Percentiles rank a stretch among this genome's conserved stretches.
These are phyloP conservation scores for Lamprotornis superbus DNA, from an alignment of 2,113 vertebrate species.

Conservation along the genomic window DNA sequence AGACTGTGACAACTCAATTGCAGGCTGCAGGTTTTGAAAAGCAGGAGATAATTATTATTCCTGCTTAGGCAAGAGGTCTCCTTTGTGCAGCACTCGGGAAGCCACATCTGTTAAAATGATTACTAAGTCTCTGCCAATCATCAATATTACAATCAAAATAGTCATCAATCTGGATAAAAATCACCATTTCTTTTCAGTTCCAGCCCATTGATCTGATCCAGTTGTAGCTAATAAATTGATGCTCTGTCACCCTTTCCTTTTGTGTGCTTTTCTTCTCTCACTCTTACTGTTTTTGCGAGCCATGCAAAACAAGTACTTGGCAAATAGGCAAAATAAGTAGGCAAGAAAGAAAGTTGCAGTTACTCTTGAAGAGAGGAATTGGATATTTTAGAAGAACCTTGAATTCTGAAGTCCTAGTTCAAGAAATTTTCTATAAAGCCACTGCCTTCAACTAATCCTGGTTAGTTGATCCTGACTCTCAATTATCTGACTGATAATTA, in stretches of 20 bases:
- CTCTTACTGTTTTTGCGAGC: background rate
- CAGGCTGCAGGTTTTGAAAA: constrained; percentile 68
- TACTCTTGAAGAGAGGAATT: background rate
- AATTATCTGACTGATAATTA: background rate
- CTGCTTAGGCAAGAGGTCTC: constrained; percentile 33
- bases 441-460: background rate
- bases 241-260: background rate
- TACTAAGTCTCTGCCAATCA: constrained; percentile 45
- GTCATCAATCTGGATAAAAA: constrained; percentile 66
- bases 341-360: background rate
- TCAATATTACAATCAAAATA: constrained; percentile 66
- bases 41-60: constrained; percentile 66
- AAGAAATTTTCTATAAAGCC: background rate
- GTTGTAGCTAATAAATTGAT: background rate
- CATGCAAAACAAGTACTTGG: background rate
- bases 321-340: background rate
- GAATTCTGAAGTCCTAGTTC: background rate
- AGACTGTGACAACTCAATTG: constrained; percentile 75
- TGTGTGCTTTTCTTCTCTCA: background rate
- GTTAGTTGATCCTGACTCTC: background rate
- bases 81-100: constrained; percentile 7
- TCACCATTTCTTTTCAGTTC: constrained; percentile 41
- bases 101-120: constrained; percentile 74
- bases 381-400: background rate
- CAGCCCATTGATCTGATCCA: constrained; percentile 4